phyloP scores from a whole-genome alignment of 2,888 invertebrate species.

The Imbricaverruca yamaguchii region DNA sequence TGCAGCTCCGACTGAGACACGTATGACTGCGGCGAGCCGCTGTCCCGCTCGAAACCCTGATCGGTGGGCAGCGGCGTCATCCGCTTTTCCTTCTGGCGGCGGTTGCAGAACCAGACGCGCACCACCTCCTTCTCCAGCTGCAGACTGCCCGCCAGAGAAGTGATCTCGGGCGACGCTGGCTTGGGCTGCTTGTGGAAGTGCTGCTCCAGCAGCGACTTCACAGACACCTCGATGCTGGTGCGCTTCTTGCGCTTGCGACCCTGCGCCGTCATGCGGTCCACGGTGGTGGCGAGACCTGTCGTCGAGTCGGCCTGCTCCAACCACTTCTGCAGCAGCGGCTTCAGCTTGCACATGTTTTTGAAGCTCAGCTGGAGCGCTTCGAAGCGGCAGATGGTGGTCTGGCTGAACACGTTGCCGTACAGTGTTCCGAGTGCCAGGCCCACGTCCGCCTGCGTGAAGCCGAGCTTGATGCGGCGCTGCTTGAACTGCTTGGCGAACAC shows the following conservation, averaged over 20 bases:
- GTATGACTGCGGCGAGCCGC: conserved; percentile 24
- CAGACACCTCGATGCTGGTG: conserved; percentile 96
- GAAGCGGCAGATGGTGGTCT: conserved; percentile 99
- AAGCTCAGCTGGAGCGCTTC: conserved; percentile 98
- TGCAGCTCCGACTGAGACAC: conserved; percentile 26
- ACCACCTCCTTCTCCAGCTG: conserved; percentile 99
- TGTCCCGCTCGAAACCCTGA: conserved; percentile 32
- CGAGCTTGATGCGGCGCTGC: conserved; percentile 95
- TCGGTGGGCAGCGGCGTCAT: conserved; percentile 78
- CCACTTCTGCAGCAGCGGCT: conserved; percentile 98
- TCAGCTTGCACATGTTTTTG: conserved; percentile 99
- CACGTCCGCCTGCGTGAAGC: conserved; percentile 98
- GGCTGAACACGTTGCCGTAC: conserved; percentile 99
- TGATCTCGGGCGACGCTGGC: conserved; percentile 97
- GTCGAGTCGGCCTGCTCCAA: conserved; percentile 98
- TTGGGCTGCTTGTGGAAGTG: conserved; percentile 99
- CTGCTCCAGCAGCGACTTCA: conserved; percentile 93
- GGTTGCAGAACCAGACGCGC: conserved; percentile 98
- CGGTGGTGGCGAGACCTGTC: conserved; percentile 92
- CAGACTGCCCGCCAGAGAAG: conserved; percentile 84
- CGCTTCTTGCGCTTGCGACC: conserved; percentile 98
- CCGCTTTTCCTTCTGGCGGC: conserved; percentile 93
- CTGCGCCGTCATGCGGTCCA: conserved; percentile 98
- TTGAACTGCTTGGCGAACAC: conserved; percentile 99
- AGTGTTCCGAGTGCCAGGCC: conserved; percentile 95